phyloP scores from a whole-genome alignment of 2,888 invertebrate genomes.

The Labia minor region DNA sequence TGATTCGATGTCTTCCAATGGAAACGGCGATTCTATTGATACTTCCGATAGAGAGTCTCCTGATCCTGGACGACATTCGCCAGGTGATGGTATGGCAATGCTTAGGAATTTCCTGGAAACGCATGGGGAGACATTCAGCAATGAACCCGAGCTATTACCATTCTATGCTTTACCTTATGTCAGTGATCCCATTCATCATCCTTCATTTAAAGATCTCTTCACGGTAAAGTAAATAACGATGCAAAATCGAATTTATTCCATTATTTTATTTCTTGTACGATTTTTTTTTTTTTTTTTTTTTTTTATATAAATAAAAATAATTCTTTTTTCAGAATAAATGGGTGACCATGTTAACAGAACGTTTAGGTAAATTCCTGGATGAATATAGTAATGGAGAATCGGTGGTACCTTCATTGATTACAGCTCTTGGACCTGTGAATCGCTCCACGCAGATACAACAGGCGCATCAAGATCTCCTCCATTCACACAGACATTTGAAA shows the following conservation, averaged over 20 bases:
- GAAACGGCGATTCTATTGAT: not conserved
- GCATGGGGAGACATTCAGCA: slow-evolving; percentile 40
- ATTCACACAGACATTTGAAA: slow-evolving; percentile 27
- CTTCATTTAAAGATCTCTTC: slow-evolving; percentile 43
- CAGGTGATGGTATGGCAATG: slow-evolving; percentile 31
- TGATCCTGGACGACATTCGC: slow-evolving; percentile 2
- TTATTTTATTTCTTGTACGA: too few species aligned
- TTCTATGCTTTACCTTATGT: slow-evolving; percentile 47
- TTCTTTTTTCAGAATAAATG: slow-evolving; percentile 23
- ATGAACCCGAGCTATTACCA: slow-evolving; percentile 43
- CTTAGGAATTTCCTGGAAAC: slow-evolving; percentile 36
- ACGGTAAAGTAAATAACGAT: too few species aligned
- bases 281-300: too few species aligned
- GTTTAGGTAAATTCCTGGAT: slow-evolving; percentile 22
- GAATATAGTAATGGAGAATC: slow-evolving; percentile 21
- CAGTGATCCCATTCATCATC: slow-evolving; percentile 41
- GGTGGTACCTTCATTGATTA: slow-evolving; percentile 21
- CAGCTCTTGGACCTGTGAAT: slow-evolving; percentile 19
- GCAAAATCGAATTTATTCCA: not conserved
- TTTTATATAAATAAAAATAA: slow-evolving; percentile 23
- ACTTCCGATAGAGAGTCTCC: not conserved
- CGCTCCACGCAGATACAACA: not conserved
- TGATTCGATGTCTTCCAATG: not conserved
- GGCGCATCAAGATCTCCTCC: not conserved
- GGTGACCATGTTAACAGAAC: slow-evolving; percentile 19